These are phyloP conservation scores for Alitta virens DNA, from an alignment of 2,888 invertebrate species.

Conservation along the genomic window DNA sequence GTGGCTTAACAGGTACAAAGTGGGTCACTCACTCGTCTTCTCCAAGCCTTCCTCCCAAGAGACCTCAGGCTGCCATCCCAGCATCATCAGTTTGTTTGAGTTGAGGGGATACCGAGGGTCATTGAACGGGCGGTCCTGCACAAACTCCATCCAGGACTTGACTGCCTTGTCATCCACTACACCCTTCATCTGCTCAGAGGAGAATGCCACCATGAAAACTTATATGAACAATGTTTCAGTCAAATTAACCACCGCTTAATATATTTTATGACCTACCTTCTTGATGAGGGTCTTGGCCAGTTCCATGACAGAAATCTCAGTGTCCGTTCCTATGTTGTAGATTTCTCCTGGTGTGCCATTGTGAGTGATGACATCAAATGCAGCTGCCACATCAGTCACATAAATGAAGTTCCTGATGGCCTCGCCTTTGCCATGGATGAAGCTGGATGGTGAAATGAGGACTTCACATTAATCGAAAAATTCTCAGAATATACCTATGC, in stretches of 20 bases:
- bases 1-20: no score
- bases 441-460: conserved; percentile 18
- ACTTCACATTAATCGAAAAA: no score
- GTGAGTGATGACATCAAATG: conserved; percentile 36
- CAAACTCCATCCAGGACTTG: conserved; percentile 23
- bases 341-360: conserved; percentile 39
- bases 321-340: conserved; percentile 38
- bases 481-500: no score
- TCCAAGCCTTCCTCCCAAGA: conserved; percentile 36
- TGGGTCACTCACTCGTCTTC: conserved; percentile 29
- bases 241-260: no score
- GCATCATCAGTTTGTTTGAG: conserved; percentile 30
- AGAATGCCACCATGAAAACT: no score
- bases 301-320: conserved; percentile 47
- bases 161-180: neutral
- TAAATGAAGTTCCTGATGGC: conserved; percentile 46
- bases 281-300: conserved; percentile 49
- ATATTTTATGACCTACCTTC: conserved; percentile 23
- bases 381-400: conserved; percentile 31
- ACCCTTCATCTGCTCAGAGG: conserved; percentile 1
- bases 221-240: no score
- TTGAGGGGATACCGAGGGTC: conserved; percentile 36
- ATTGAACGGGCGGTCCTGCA: conserved; percentile 34
- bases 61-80: conserved; percentile 35
- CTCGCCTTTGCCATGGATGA: conserved; percentile 38